phyloP scores from a whole-genome alignment of 2,797 vertebrate species.

The Peromyscus attwateri region DNA sequence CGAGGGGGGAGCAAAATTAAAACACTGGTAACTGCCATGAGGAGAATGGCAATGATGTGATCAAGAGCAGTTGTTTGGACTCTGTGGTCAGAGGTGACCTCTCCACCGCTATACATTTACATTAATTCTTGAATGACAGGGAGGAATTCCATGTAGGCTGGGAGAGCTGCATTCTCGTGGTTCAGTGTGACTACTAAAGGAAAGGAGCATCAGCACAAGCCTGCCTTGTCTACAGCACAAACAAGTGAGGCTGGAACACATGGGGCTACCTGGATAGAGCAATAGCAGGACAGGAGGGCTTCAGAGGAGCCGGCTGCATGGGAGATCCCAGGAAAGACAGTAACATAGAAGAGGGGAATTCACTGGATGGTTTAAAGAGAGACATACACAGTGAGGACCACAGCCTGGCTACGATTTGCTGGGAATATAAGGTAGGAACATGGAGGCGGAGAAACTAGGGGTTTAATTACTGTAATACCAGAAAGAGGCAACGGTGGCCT shows the following conservation, averaged over 20 bases:
- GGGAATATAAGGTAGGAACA: background rate
- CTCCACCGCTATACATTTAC: background rate
- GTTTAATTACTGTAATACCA: background rate
- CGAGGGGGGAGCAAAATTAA: background rate
- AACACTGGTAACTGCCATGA: background rate
- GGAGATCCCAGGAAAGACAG: background rate
- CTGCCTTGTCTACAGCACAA: background rate
- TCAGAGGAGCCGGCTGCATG: background rate
- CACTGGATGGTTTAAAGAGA: background rate
- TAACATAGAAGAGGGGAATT: background rate
- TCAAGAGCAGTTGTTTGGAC: background rate
- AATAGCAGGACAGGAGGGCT: background rate
- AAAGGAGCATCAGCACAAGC: background rate
- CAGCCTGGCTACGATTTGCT: background rate
- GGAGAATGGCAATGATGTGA: background rate
- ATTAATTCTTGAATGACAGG: background rate
- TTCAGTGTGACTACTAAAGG: background rate
- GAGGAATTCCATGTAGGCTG: background rate
- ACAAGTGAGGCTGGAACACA: background rate
- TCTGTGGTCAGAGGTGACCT: conserved; percentile 7
- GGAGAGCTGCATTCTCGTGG: background rate
- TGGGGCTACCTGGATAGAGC: background rate
- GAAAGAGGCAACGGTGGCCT: background rate
- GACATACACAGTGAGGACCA: background rate
- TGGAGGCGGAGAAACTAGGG: background rate